Conservation (phyloP, 1,140 invertebrate species). For the Rhagoletis pomonella region DNA sequence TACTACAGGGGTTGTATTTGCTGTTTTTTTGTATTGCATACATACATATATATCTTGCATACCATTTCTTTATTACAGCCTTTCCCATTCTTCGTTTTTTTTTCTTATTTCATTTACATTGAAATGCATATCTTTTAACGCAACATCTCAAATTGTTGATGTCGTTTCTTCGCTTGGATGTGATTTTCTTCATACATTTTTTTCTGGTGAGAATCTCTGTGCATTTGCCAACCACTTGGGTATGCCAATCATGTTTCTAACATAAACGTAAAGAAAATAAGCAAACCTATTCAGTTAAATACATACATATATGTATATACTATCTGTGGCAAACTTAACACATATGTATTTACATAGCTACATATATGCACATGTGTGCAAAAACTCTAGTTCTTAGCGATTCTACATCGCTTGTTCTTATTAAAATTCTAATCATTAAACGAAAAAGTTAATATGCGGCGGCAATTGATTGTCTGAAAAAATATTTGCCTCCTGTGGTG, state of each 20-base stretch:
- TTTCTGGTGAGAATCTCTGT: not conserved
- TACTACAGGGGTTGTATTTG: no score
- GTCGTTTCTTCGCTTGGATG: not conserved
- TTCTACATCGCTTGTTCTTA: no score
- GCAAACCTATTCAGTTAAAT: not conserved
- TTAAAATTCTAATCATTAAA: no score
- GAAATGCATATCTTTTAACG: not conserved
- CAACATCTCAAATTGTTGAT: not conserved
- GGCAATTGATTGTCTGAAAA: no score
- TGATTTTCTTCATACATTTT: not conserved
- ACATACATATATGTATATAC: no score
- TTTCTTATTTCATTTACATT: not conserved
- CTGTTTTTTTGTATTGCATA: no score
- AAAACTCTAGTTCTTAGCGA: not conserved
- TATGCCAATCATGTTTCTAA: slow-evolving; percentile 9
- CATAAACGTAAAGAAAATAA: not conserved
- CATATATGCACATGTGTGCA: not conserved
- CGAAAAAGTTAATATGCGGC: no score
- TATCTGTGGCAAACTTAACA: not conserved
- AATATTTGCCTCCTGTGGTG: no score
- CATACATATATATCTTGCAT: no score
- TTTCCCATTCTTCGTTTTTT: not conserved
- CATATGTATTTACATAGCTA: not conserved
- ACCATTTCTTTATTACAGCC: no score
- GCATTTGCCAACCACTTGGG: not conserved